phyloP scores from a whole-genome alignment of 1,140 invertebrate genomes.

The Rhagoletis zephyria region DNA sequence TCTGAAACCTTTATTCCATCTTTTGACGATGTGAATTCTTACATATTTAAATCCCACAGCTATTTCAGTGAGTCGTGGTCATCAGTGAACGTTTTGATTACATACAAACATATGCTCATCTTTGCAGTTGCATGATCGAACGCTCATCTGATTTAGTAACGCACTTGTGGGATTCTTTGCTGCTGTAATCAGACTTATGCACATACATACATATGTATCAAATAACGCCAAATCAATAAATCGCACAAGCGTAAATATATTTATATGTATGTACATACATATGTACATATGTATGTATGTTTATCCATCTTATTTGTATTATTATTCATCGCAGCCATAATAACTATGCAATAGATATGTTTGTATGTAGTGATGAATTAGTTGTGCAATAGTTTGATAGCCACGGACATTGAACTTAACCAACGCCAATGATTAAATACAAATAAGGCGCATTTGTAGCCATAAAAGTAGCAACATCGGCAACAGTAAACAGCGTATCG shows the following conservation, averaged over 20 bases:
- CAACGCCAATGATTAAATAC: slow-evolving; percentile 7
- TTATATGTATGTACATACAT: background rate
- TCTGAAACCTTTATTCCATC: slow-evolving; percentile 7
- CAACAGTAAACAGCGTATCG: background rate
- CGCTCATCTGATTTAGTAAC: background rate
- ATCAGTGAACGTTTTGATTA: background rate
- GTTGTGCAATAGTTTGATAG: slow-evolving; percentile 30
- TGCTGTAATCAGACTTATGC: background rate
- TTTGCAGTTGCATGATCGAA: background rate
- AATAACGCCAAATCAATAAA: background rate
- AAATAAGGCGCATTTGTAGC: background rate
- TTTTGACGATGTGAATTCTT: background rate
- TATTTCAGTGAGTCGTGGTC: background rate
- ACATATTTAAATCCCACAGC: background rate
- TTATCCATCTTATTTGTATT: background rate
- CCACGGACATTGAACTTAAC: slow-evolving; percentile 49
- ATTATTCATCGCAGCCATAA: background rate
- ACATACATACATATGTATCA: background rate
- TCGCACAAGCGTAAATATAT: background rate
- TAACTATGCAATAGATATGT: background rate
- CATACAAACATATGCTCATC: no score
- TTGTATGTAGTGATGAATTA: background rate
- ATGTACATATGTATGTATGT: background rate
- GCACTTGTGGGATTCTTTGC: slow-evolving; percentile 10
- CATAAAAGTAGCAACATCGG: background rate